Base-by-base conservation (phyloP, 1,140 invertebrate genomes). In the Bombus impatiens region DNA sequence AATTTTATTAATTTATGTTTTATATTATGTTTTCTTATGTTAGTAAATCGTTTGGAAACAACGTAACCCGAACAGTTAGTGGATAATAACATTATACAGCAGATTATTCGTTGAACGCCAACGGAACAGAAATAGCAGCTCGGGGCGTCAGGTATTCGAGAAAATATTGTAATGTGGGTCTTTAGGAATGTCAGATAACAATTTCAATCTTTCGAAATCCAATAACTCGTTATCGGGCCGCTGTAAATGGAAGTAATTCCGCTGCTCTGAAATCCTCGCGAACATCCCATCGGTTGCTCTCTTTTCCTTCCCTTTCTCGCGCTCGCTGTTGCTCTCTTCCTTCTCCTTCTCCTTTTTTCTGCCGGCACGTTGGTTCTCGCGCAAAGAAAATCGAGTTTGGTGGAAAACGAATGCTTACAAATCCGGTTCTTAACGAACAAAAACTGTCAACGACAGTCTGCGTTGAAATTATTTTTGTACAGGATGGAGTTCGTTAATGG, bases 191-290 rank as follows among this genome's bases (percentile, higher is more conserved):
- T 78, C 84, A 68, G 88, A 89, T 86, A 88, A 89, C 88, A 89
- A 89, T 89, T 89, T 89, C 84, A 74, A 89, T 87, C 82, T 74
- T 90, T 90, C 84, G 85, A 87, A 88, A 87, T 90, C 88, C 90
- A 90, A 91, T 91, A 91, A 91, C 90, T 91, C 90, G 90, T 91
- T 91, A 91, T 91, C 90, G 90, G 80, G 67, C 85, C 65, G 82
- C 87, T 89, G 83, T 87, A 82, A 87, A 71, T 86, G 89, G 87
- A 90, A 89, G 88, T 91, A 91, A 89, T 91, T 89, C 85, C 76
- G 84, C 84, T 86, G 88, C 79, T 84, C 81, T 88, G 80, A 81
- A 90, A 90, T 90, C 81, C 81, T 87, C 67, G 77, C 86, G 75
- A 67, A 42, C 77, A 70, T 87, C 78, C 57, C 32, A 57, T 86